These are phyloP conservation scores for Cryptotermes secundus DNA, from an alignment of 1,140 invertebrate species.

Conservation along the genomic window DNA sequence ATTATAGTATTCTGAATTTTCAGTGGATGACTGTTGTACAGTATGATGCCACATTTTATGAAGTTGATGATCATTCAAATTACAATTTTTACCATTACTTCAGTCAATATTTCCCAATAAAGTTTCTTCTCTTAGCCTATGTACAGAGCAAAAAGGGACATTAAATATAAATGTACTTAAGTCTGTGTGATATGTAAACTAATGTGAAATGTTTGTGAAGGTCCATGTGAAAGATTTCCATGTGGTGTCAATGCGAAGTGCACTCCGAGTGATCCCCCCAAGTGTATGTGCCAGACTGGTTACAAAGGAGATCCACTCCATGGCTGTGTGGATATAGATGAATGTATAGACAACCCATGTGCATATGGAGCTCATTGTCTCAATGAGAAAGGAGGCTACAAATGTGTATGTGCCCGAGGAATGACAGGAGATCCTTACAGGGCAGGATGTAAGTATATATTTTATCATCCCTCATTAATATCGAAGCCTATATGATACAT, in stretches of 20 bases:
- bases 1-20: no score
- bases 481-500: no score
- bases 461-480: no score
- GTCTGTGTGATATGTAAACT: no score
- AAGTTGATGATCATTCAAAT: no score
- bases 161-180: no score
- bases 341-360: conserved; percentile 72
- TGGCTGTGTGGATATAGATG: conserved; percentile 83
- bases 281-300: conserved; percentile 81
- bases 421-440: conserved; percentile 82
- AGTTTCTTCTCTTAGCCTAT: no score
- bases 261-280: conserved; percentile 83
- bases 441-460: conserved; percentile 63
- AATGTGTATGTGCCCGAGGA: conserved; percentile 79
- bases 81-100: no score
- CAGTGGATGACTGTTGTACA: no score
- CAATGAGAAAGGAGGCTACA: conserved; percentile 80
- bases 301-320: conserved; percentile 80
- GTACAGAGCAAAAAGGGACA: no score
- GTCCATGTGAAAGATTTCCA: conserved; percentile 79
- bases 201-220: conserved; percentile 39
- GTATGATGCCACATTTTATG: no score
- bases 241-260: conserved; percentile 93
- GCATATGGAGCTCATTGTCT: conserved; percentile 82
- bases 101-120: no score